Base-by-base conservation (phyloP, 2,888 invertebrate species). In the Syrphus vitripennis region DNA sequence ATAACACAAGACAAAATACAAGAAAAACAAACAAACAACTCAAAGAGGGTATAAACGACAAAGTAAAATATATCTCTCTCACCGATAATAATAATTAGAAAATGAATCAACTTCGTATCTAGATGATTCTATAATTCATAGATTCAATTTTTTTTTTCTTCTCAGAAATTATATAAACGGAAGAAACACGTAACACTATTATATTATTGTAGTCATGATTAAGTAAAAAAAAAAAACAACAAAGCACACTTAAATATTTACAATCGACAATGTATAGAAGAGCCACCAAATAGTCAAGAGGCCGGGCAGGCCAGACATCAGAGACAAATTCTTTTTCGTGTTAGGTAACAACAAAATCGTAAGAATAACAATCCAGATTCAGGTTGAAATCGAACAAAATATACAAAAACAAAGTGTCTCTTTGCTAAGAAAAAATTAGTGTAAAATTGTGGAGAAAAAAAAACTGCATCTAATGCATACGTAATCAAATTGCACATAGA, bases 121-220 rank as follows among this genome's bases (percentile, higher is more conserved):
- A 86, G 86, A 81, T 86, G 76, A 82, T 78, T 81, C 82, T 82
- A 77, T 61, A 69, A 65, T 69, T 69, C 59, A 3, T 65, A 29
- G 31, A 63, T 67, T 59, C 24, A 50, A 26, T 67, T 50, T 45
- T 40, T 57, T 55, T 57, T 81, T 86, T 77, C 81, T 86, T 77
- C 81, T 77, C 69, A 75, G 70, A 82, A 86, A 82, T 86, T 86
- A 86, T 86, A 86, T 86, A 86, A 86, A 86, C 86, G 70, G 76
- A 76, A 82, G 77, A 70, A 77, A 74, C 65, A 86, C 86, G 86
- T 86, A 86, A 86, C 82, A 77, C 70, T 19, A 45, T 45, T n/a
- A n/a, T n/a, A n/a, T n/a, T n/a, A 45, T 21, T 59, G 6, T 29
- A 65, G 29, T 65, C 61, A 63, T 81, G 86, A 86, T 86, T 86